These are phyloP conservation scores for Dorcus parallelipipedus DNA, from an alignment of 2,888 invertebrate species.

Conservation along the genomic window DNA sequence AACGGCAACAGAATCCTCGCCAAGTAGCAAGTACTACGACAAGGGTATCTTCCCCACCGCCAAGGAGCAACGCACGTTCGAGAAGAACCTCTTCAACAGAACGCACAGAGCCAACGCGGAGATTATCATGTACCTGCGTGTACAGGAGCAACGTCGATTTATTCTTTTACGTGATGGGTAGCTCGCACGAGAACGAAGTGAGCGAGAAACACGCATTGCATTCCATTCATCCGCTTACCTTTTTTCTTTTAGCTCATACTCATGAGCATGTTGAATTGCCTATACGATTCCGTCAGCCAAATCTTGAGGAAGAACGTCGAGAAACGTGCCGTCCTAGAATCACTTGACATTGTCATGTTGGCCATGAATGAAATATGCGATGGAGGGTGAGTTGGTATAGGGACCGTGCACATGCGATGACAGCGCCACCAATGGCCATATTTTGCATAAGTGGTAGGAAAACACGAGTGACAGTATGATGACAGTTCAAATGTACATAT, in stretches of 20 bases:
- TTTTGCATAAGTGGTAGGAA: too few species aligned
- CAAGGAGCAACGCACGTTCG: slow-evolving; percentile 96
- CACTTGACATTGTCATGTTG: slow-evolving; percentile 92
- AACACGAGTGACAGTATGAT: too few species aligned
- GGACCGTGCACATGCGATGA: too few species aligned
- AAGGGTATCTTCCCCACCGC: slow-evolving; percentile 81
- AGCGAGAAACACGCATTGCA: slow-evolving; percentile 7
- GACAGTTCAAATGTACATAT: too few species aligned
- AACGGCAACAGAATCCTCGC: slow-evolving; percentile 95
- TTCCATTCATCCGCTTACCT: too few species aligned
- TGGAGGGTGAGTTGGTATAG: slow-evolving; percentile 80
- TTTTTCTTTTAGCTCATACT: slow-evolving; percentile 93
- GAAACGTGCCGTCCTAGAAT: slow-evolving; percentile 85
- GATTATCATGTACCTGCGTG: slow-evolving; percentile 97
- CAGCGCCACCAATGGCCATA: too few species aligned
- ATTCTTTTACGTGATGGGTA: slow-evolving; percentile 98
- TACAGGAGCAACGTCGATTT: slow-evolving; percentile 98
- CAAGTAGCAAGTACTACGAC: slow-evolving; percentile 97
- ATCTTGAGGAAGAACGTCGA: slow-evolving; percentile 96
- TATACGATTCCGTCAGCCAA: slow-evolving; percentile 93
- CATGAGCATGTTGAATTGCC: slow-evolving; percentile 87
- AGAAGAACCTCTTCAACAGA: slow-evolving; percentile 95
- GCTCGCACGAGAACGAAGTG: slow-evolving; percentile 96
- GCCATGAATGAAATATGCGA: slow-evolving; percentile 99
- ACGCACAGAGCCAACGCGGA: slow-evolving; percentile 96